These are phyloP conservation scores for Toxotes chatareus DNA, from an alignment of 2,113 vertebrate genomes.

Conservation along the genomic window DNA sequence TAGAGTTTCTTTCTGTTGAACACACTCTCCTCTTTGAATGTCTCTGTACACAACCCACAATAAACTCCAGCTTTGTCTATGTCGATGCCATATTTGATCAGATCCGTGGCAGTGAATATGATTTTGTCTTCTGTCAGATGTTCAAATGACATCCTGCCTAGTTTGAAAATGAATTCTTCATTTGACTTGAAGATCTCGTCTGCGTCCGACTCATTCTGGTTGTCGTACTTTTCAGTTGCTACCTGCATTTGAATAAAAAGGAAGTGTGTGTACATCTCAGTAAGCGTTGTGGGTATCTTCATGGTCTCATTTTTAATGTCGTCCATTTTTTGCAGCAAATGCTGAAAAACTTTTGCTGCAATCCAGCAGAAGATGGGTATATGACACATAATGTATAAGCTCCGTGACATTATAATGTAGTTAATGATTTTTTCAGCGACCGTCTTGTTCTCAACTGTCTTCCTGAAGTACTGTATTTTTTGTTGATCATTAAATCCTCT, in stretches of 20 bases:
- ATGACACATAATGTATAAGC: conserved; percentile 62
- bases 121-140: conserved; percentile 19
- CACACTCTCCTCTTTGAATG: conserved; percentile 28
- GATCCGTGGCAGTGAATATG: neutral
- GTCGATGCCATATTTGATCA: conserved; percentile 24
- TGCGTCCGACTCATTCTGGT: neutral
- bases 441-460: conserved; percentile 13
- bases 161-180: conserved; percentile 36
- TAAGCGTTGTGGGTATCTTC: conserved; percentile 47
- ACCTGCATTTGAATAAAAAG: conserved; percentile 2
- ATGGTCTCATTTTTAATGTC: neutral
- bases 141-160: conserved; percentile 58
- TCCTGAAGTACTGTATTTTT: conserved; percentile 57
- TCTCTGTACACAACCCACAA: conserved; percentile 49
- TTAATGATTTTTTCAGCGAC: conserved; percentile 30
- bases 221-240: neutral
- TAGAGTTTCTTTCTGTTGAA: conserved; percentile 8
- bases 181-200: conserved; percentile 19
- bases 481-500: conserved; percentile 59
- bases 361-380: conserved; percentile 64
- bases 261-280: conserved; percentile 58
- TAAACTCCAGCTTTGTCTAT: conserved; percentile 8
- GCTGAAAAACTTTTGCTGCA: conserved; percentile 15
- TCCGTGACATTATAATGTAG: conserved; percentile 21
- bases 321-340: conserved; percentile 18